These are phyloP conservation scores for Eurytoma californica DNA, from an alignment of 2,888 invertebrate genomes.

Conservation along the genomic window DNA sequence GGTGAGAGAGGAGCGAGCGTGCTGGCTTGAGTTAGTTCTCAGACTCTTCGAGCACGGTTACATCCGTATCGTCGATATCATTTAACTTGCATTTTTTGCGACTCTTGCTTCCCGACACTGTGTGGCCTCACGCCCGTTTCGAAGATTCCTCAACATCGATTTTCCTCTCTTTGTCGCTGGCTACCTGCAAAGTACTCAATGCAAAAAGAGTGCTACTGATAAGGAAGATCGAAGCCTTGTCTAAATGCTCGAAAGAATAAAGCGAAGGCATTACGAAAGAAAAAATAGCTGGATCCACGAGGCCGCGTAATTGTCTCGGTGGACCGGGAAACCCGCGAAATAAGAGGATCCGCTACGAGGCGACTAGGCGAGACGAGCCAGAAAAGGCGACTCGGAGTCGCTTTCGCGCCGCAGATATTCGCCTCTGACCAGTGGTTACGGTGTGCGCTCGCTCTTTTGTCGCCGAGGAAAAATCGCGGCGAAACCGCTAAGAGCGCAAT, in stretches of 20 bases:
- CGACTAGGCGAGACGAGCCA: slow-evolving; percentile 51
- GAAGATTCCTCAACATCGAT: too few relatives aligned
- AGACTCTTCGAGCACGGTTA: slow-evolving; percentile 67
- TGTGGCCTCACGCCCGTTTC: too few relatives aligned
- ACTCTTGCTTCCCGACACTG: slow-evolving; percentile 35
- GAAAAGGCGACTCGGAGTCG: slow-evolving; percentile 56
- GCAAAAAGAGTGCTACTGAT: too few relatives aligned
- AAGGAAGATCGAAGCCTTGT: too few relatives aligned
- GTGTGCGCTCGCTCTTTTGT: slow-evolving; percentile 61
- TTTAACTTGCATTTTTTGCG: slow-evolving; percentile 59
- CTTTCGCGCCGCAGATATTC: slow-evolving; percentile 31
- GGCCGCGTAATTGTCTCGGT: too few relatives aligned
- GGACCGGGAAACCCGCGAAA: too few relatives aligned
- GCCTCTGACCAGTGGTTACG: slow-evolving; percentile 70
- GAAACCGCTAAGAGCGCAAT: slow-evolving; percentile 75
- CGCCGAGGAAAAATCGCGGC: slow-evolving; percentile 66
- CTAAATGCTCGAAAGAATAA: too few relatives aligned
- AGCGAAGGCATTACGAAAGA: too few relatives aligned
- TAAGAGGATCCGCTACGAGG: too few relatives aligned
- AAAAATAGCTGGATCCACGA: too few relatives aligned
- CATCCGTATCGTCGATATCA: slow-evolving; percentile 71
- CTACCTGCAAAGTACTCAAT: too few relatives aligned
- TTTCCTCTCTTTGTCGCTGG: too few relatives aligned
- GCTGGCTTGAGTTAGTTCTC: slow-evolving; percentile 45
- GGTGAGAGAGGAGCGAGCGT: slow-evolving; percentile 9